Evolutionary conservation across 2,888 invertebrate genomes (phyloP).

Genomic region (Euzophera pinguis): DNA sequence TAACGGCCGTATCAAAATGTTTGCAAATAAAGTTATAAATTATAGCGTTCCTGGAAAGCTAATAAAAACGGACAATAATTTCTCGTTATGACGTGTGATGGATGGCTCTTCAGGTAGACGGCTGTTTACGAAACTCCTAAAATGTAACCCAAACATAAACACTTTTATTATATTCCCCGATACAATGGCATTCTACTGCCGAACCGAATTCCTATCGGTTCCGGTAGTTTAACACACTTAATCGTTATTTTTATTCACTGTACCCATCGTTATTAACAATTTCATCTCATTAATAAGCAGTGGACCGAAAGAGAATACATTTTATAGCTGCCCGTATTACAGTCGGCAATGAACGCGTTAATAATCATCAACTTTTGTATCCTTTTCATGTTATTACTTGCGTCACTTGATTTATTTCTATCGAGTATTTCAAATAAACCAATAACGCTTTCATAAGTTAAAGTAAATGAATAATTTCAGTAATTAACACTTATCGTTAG

Average conservation of each 20-base stretch:
- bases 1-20: conserved; percentile 49
- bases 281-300: conserved; percentile 71
- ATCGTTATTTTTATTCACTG: conserved; percentile 68
- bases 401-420: background rate
- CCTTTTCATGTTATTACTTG: background rate
- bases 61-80: conserved; percentile 58
- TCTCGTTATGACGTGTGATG: conserved; percentile 70
- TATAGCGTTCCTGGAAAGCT: conserved; percentile 45
- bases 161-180: conserved; percentile 63
- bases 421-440: background rate
- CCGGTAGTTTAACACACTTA: conserved; percentile 75
- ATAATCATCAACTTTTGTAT: conserved; percentile 53
- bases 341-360: conserved; percentile 50
- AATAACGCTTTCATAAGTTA: no score
- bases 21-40: conserved; percentile 69
- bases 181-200: conserved; percentile 59
- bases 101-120: conserved; percentile 69
- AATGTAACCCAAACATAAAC: conserved; percentile 73
- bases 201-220: conserved; percentile 70
- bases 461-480: no score
- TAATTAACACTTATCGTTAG: background rate
- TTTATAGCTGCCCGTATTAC: conserved; percentile 48
- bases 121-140: conserved; percentile 43
- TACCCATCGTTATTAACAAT: conserved; percentile 66
- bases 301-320: conserved; percentile 63